phyloP scores from a whole-genome alignment of 2,797 vertebrate genomes.

The Takifugu rubripes region DNA sequence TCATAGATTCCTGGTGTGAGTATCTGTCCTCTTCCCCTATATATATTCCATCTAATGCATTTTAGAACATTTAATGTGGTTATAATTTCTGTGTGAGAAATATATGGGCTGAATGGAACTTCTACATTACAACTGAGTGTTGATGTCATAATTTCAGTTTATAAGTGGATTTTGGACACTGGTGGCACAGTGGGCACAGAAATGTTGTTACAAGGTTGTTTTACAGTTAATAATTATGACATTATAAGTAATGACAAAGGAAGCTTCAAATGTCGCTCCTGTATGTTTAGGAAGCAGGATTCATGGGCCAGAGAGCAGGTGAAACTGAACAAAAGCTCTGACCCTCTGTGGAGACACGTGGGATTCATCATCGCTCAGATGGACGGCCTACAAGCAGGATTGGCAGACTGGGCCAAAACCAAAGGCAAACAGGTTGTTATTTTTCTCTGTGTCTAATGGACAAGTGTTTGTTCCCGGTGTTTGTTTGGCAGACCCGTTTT shows the following conservation, averaged over 20 bases:
- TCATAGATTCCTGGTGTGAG: constrained; percentile 83
- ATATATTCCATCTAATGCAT: too few species aligned
- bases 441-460: not conserved
- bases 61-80: too few species aligned
- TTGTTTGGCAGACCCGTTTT: not conserved
- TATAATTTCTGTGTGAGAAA: too few species aligned
- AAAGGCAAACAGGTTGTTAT: constrained; percentile 72
- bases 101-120: too few species aligned
- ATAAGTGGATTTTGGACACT: too few species aligned
- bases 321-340: constrained; percentile 69
- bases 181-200: too few species aligned
- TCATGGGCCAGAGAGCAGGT: constrained; percentile 83
- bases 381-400: constrained; percentile 86
- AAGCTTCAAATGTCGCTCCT: not conserved
- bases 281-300: constrained; percentile 78
- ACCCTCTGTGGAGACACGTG: constrained; percentile 85
- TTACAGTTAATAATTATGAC: not conserved
- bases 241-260: not conserved
- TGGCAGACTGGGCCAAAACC: constrained; percentile 76
- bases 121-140: too few species aligned
- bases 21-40: constrained; percentile 32
- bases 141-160: not conserved
- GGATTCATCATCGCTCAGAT: constrained; percentile 85
- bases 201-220: not conserved
- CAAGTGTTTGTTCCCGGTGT: not conserved